These are phyloP conservation scores for Drusus annulatus DNA, from an alignment of 1,140 invertebrate genomes.

Conservation along the genomic window DNA sequence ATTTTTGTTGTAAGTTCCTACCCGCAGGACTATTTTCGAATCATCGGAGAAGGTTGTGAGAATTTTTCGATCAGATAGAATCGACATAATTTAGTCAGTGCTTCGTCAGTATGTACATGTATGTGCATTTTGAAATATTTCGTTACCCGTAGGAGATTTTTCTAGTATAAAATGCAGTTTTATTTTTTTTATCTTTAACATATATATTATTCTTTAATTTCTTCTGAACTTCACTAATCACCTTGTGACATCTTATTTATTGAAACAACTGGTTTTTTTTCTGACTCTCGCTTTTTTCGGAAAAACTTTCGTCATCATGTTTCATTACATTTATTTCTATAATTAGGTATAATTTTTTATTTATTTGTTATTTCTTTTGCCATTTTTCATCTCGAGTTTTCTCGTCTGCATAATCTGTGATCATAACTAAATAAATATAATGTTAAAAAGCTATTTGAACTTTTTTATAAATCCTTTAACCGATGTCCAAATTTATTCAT, in stretches of 20 bases:
- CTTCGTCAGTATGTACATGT: background rate
- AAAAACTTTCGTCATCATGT: too few relatives aligned
- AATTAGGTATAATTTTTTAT: too few relatives aligned
- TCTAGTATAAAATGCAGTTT: background rate
- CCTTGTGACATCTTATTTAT: background rate
- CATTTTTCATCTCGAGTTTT: too few relatives aligned
- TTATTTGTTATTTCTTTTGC: too few relatives aligned
- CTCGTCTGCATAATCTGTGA: too few relatives aligned
- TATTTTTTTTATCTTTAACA: background rate
- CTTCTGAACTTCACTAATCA: background rate
- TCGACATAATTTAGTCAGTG: background rate
- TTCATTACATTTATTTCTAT: too few relatives aligned
- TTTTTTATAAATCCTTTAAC: too few relatives aligned
- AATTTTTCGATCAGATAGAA: background rate
- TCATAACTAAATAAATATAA: too few relatives aligned
- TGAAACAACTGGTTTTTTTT: slow-evolving; percentile 7
- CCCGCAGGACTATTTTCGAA: background rate
- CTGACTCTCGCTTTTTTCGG: background rate
- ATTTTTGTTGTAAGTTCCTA: background rate
- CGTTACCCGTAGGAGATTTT: background rate
- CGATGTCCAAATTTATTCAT: too few relatives aligned
- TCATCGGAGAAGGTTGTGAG: background rate
- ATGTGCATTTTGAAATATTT: background rate
- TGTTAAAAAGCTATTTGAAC: too few relatives aligned
- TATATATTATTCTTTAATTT: background rate